A percentile compares a stretch with the other conserved stretches of the same genome.
phyloP scores from a whole-genome alignment of 2,113 vertebrate genomes.

The Sebastes schlegelii region DNA sequence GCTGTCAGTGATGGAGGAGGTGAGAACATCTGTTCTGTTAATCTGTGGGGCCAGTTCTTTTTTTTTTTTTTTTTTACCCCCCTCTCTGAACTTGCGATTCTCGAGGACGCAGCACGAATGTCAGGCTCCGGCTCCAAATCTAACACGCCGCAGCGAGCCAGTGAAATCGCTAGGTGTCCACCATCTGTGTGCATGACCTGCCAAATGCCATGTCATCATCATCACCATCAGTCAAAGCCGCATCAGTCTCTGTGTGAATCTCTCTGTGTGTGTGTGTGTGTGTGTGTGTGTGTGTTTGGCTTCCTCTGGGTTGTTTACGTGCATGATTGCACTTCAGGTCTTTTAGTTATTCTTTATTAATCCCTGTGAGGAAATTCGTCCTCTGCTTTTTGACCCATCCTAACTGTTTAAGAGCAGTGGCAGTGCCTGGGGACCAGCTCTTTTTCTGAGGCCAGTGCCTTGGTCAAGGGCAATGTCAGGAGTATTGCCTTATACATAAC shows the following conservation, averaged over 20 bases:
- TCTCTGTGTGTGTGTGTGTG: slow-evolving; percentile 11
- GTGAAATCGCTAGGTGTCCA: slow-evolving; percentile 73
- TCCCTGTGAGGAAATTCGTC: slow-evolving; percentile 19
- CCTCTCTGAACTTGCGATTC: slow-evolving; percentile 58
- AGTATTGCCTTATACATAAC: not conserved
- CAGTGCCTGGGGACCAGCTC: slow-evolving; percentile 1
- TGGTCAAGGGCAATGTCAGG: slow-evolving; percentile 28
- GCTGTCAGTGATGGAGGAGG: slow-evolving; percentile 63
- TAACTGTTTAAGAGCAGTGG: slow-evolving; percentile 14
- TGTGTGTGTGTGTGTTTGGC: not conserved
- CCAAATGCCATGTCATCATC: slow-evolving; percentile 78
- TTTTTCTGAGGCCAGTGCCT: slow-evolving; percentile 11
- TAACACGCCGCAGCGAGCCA: slow-evolving; percentile 61
- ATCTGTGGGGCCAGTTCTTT: slow-evolving; percentile 43
- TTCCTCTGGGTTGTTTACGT: slow-evolving; percentile 15
- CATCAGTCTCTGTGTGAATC: slow-evolving; percentile 35
- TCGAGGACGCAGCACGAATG: slow-evolving; percentile 63
- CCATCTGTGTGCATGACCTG: slow-evolving; percentile 84
- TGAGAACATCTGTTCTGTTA: slow-evolving; percentile 73
- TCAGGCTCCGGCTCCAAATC: slow-evolving; percentile 64
- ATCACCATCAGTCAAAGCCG: slow-evolving; percentile 76
- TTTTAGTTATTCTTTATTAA: slow-evolving; percentile 29
- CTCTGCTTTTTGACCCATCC: slow-evolving; percentile 19
- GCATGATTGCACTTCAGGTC: slow-evolving; percentile 9
- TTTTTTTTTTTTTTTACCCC: not conserved